A percentile compares a stretch with the other conserved stretches of the same genome.
These are phyloP conservation scores for Microctenopoma stevenorrisi DNA, from an alignment of 2,797 vertebrate species.

Conservation along the genomic window DNA sequence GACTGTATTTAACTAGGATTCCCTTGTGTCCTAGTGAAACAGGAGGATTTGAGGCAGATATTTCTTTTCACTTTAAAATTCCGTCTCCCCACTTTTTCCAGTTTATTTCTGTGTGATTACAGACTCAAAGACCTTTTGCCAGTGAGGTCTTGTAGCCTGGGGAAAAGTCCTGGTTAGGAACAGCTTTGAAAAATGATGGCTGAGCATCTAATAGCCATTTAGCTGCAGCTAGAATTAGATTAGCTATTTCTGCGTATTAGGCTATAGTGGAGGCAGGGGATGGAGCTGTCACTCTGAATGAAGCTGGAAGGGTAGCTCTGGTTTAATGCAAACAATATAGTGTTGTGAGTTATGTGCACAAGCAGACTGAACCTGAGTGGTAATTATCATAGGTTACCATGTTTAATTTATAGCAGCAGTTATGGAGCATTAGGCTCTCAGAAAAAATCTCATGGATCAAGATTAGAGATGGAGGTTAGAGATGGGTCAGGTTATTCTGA, in stretches of 20 bases:
- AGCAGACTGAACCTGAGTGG: no score
- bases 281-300: conserved; percentile 52
- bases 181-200: conserved; percentile 52
- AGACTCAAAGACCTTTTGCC: conserved; percentile 16
- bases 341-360: conserved; percentile 11
- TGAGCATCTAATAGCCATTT: conserved; percentile 60
- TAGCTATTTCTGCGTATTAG: conserved; percentile 44
- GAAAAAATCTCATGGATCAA: no score
- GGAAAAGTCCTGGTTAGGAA: conserved; percentile 43
- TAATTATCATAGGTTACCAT: no score
- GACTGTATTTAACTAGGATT: no score
- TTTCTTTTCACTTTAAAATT: conserved; percentile 1
- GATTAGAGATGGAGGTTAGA: no score
- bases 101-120: conserved; percentile 16
- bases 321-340: conserved; percentile 17
- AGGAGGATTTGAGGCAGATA: not conserved
- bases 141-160: conserved; percentile 32
- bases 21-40: no score
- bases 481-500: no score
- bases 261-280: conserved; percentile 39
- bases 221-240: conserved; percentile 61
- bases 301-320: conserved; percentile 43
- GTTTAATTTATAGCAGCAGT: no score
- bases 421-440: not conserved
- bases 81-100: not conserved